Conservation (phyloP, 2,797 vertebrate species). For the Takifugu rubripes region DNA sequence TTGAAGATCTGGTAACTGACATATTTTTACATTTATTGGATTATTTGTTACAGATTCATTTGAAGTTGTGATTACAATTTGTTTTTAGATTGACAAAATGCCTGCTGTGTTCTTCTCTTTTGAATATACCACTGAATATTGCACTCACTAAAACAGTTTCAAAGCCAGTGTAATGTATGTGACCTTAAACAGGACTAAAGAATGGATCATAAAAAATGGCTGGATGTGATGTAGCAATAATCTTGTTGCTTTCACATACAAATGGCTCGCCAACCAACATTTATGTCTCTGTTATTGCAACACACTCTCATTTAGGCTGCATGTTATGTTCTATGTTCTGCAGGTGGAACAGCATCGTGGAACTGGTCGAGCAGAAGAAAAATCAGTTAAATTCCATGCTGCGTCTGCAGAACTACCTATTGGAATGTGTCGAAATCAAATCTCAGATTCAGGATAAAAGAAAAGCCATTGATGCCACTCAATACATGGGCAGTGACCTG, state of each 20-base stretch:
- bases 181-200: too few species aligned
- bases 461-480: constrained; percentile 86
- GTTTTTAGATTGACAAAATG: too few species aligned
- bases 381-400: constrained; percentile 82
- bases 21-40: too few species aligned
- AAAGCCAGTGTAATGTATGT: too few species aligned
- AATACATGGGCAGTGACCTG: constrained; percentile 80
- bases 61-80: too few species aligned
- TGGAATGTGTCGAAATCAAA: constrained; percentile 89
- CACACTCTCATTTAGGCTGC: background rate
- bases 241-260: too few species aligned
- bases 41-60: too few species aligned
- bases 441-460: constrained; percentile 89
- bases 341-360: constrained; percentile 94
- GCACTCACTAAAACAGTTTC: too few species aligned
- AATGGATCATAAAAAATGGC: too few species aligned
- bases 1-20: too few species aligned
- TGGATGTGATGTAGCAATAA: too few species aligned
- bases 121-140: background rate
- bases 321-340: background rate
- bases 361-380: constrained; percentile 89
- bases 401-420: constrained; percentile 90
- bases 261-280: too few species aligned
- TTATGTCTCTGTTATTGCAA: background rate
- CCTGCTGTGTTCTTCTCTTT: background rate